These are phyloP conservation scores for Seira musarum DNA, from an alignment of 2,888 invertebrate genomes.

Conservation along the genomic window DNA sequence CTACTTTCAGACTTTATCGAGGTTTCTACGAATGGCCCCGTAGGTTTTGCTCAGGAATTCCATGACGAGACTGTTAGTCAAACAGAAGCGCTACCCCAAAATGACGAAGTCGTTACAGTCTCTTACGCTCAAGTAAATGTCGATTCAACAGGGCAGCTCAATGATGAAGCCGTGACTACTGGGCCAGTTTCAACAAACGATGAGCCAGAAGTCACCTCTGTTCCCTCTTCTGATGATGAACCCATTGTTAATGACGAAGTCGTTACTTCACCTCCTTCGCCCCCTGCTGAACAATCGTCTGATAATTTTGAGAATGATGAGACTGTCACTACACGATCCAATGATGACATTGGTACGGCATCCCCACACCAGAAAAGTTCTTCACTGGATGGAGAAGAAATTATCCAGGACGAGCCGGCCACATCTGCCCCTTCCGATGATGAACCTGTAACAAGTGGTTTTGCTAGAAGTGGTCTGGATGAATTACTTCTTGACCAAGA, in stretches of 20 bases:
- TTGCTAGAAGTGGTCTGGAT: background rate
- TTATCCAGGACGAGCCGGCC: conserved; percentile 11
- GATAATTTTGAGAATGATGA: conserved; percentile 1
- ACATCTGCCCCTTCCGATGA: conserved; percentile 7
- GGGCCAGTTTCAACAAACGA: background rate
- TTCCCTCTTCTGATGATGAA: background rate
- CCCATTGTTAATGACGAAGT: background rate
- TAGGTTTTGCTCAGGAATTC: conserved; percentile 40
- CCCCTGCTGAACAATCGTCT: background rate
- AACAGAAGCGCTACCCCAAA: background rate
- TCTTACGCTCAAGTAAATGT: background rate
- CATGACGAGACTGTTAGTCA: conserved; percentile 19
- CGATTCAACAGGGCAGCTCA: background rate
- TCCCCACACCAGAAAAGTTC: background rate
- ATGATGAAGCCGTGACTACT: background rate
- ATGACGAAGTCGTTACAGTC: background rate
- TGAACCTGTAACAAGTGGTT: conserved; percentile 9
- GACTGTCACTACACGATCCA: background rate
- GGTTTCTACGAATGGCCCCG: conserved; percentile 40
- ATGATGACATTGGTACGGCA: background rate
- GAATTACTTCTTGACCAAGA: background rate
- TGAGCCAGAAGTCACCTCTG: background rate
- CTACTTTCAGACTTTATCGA: conserved; percentile 43
- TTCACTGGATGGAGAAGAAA: background rate
- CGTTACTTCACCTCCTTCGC: background rate